Conservation (phyloP, 2,797 vertebrate genomes). For the Eurystomus glaucurus region DNA sequence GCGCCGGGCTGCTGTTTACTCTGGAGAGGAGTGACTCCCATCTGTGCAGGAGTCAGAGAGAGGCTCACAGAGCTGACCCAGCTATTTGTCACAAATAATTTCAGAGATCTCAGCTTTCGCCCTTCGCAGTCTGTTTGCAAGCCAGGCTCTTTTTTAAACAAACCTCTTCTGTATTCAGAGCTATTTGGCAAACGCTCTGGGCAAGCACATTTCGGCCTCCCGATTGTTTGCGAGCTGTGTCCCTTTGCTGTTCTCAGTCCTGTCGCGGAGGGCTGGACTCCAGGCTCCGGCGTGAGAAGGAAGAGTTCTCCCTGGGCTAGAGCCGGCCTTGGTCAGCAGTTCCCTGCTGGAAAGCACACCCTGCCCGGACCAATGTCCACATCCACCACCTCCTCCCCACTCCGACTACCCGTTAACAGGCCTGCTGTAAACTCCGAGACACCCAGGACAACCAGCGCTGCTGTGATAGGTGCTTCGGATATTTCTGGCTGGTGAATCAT, state of each 20-base stretch:
- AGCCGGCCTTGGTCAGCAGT: background rate
- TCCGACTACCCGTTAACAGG: background rate
- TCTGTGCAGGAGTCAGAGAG: background rate
- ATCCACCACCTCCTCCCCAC: background rate
- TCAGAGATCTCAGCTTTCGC: background rate
- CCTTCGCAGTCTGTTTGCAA: background rate
- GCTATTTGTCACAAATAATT: constrained; percentile 6
- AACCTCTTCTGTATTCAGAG: background rate
- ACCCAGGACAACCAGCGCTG: background rate
- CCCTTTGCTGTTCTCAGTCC: background rate
- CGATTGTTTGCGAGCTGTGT: background rate
- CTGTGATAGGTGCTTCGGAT: background rate
- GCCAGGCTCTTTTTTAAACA: background rate
- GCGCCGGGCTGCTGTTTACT: background rate
- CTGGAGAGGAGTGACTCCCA: background rate
- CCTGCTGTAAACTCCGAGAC: background rate
- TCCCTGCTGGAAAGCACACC: background rate
- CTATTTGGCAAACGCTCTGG: background rate
- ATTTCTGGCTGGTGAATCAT: background rate
- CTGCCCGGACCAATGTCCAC: background rate
- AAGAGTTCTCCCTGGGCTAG: background rate
- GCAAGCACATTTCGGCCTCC: constrained; percentile 1
- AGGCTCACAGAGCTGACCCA: background rate
- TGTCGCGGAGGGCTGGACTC: background rate
- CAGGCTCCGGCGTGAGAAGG: background rate